A percentile compares a stretch with the other conserved stretches of the same genome.
Conservation (phyloP, 2,797 vertebrate species). For the Glyptemys insculpta region DNA sequence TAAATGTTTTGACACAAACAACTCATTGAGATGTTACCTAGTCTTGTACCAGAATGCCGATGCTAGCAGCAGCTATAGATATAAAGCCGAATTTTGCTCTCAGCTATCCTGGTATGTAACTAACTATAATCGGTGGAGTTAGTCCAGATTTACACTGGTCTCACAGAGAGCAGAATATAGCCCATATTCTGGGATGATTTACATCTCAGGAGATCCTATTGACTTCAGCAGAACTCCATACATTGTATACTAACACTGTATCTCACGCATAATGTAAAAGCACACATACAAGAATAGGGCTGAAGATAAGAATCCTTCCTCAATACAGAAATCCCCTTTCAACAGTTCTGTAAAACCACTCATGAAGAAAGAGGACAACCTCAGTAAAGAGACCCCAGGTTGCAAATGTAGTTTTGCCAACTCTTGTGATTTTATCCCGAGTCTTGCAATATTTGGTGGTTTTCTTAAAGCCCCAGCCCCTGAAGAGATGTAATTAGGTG, state of each 20-base stretch:
- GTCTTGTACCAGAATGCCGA: background rate
- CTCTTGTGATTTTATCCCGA: background rate
- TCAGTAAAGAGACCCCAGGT: background rate
- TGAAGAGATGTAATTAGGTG: background rate
- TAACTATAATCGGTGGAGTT: background rate
- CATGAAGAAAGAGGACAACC: background rate
- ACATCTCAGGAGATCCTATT: background rate
- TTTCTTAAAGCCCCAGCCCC: background rate
- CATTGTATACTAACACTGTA: background rate
- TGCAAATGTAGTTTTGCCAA: background rate
- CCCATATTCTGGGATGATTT: background rate
- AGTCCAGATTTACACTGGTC: background rate
- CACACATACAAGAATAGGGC: background rate
- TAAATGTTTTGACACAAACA: background rate
- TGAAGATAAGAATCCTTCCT: background rate
- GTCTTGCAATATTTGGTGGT: background rate
- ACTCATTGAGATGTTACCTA: background rate
- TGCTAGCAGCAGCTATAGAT: background rate
- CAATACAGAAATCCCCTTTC: background rate
- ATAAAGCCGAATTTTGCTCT: background rate
- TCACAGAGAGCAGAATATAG: background rate
- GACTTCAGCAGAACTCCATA: background rate
- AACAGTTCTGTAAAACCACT: background rate
- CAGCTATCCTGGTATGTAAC: background rate
- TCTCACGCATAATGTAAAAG: background rate